Conservation (phyloP, 2,113 vertebrate genomes). For the Strix uralensis region DNA sequence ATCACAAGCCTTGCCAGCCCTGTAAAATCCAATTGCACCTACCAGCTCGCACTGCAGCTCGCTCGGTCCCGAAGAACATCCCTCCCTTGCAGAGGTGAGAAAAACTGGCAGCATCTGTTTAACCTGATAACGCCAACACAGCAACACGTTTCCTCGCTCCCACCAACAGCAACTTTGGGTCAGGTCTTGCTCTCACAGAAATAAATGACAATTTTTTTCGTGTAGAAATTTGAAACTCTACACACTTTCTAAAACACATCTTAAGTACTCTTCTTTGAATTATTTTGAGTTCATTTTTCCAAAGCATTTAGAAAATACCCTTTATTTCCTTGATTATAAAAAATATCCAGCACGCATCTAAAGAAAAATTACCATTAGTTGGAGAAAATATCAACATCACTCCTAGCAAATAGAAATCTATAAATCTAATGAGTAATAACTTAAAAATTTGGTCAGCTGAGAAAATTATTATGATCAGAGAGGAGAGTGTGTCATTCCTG, state of each 20-base stretch:
- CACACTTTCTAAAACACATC: background rate
- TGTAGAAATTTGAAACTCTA: background rate
- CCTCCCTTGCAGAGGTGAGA: background rate
- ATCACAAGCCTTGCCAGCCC: background rate
- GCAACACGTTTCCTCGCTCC: background rate
- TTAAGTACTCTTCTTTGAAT: background rate
- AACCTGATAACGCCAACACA: rapidly evolving
- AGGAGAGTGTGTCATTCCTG: background rate
- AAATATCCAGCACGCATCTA: background rate
- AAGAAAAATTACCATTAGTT: background rate
- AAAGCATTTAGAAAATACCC: background rate
- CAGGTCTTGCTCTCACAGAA: background rate
- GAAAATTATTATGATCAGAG: background rate
- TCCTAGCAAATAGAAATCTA: background rate
- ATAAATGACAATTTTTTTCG: background rate
- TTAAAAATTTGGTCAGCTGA: background rate
- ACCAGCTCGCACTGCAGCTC: background rate
- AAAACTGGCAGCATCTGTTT: rapidly evolving
- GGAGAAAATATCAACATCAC: background rate
- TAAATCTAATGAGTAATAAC: background rate
- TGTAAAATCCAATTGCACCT: background rate
- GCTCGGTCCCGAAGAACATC: rapidly evolving
- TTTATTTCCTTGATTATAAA: background rate
- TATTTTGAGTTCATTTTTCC: background rate
- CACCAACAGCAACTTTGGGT: background rate